Percentiles rank a stretch among this genome's conserved stretches.
Evolutionary conservation across 2,797 vertebrate species (phyloP).

Genomic region (Acanthurus tractus): DNA sequence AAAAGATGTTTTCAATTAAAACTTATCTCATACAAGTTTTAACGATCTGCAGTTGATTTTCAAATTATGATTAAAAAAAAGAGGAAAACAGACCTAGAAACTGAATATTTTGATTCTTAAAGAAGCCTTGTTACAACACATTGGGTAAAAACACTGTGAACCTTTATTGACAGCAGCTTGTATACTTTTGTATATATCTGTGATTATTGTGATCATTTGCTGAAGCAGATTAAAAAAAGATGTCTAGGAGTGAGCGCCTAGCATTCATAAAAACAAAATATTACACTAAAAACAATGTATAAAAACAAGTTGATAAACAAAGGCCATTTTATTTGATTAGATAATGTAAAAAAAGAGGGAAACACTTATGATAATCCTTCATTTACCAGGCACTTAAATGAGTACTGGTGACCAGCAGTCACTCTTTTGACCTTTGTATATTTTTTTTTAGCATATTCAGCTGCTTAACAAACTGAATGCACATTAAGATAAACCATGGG

Average conservation of each 20-base stretch:
- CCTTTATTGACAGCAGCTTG: conserved; percentile 97
- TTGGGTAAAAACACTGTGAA: conserved; percentile 88
- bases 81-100: neutral
- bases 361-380: conserved; percentile 89
- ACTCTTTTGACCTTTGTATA: conserved; percentile 70
- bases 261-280: conserved; percentile 73
- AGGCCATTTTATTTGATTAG: conserved; percentile 85
- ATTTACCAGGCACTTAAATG: conserved; percentile 95
- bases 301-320: conserved; percentile 85
- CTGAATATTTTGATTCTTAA: neutral
- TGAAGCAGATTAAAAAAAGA: conserved; percentile 84
- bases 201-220: conserved; percentile 88
- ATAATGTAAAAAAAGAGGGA: conserved; percentile 82
- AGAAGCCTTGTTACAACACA: conserved; percentile 43
- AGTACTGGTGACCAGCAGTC: conserved; percentile 74
- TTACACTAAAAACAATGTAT: conserved; percentile 79
- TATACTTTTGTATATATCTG: conserved; percentile 84
- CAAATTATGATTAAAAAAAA: neutral
- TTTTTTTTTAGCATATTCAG: conserved; percentile 54
- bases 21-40: no score
- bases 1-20: neutral
- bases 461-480: conserved; percentile 59
- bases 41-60: neutral
- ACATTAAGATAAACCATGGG: conserved; percentile 66
- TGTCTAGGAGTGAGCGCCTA: conserved; percentile 76